phyloP scores from a whole-genome alignment of 1,140 invertebrate species.

The Panonychus citri region DNA sequence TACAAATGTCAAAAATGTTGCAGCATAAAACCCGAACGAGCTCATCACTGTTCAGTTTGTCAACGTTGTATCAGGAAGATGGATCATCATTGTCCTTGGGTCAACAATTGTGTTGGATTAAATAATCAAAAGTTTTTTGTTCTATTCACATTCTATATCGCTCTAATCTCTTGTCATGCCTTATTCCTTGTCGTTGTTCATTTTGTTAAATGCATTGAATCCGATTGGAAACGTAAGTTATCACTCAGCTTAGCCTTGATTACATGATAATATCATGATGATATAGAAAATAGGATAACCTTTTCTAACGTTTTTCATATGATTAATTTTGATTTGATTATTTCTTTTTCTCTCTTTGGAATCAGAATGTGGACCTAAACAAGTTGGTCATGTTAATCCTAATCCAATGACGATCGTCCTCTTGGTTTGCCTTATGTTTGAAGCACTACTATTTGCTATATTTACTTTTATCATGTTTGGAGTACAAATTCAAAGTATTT shows the following conservation, averaged over 20 bases:
- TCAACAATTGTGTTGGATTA: slow-evolving; percentile 98
- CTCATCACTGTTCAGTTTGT: slow-evolving; percentile 95
- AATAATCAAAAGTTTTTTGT: slow-evolving; percentile 99
- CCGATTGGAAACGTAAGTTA: slow-evolving; percentile 56
- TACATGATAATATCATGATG: too few species aligned
- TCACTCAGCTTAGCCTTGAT: background rate
- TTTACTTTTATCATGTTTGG: slow-evolving; percentile 96
- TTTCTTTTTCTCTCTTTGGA: background rate
- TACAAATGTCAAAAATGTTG: slow-evolving; percentile 97
- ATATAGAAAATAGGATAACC: too few species aligned
- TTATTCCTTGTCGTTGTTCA: slow-evolving; percentile 74
- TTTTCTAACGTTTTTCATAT: background rate
- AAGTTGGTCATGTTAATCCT: background rate
- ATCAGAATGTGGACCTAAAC: background rate
- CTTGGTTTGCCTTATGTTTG: slow-evolving; percentile 82
- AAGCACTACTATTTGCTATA: slow-evolving; percentile 87
- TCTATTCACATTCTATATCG: slow-evolving; percentile 62
- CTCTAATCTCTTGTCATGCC: slow-evolving; percentile 77
- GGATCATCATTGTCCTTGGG: slow-evolving; percentile 95
- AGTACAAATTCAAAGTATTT: slow-evolving; percentile 90
- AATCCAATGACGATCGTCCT: slow-evolving; percentile 74
- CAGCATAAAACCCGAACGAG: slow-evolving; percentile 91
- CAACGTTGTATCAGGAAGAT: slow-evolving; percentile 90
- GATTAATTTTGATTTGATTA: background rate
- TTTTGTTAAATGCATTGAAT: slow-evolving; percentile 72